phyloP scores from a whole-genome alignment of 2,113 vertebrate species.

The Phasianus colchicus region DNA sequence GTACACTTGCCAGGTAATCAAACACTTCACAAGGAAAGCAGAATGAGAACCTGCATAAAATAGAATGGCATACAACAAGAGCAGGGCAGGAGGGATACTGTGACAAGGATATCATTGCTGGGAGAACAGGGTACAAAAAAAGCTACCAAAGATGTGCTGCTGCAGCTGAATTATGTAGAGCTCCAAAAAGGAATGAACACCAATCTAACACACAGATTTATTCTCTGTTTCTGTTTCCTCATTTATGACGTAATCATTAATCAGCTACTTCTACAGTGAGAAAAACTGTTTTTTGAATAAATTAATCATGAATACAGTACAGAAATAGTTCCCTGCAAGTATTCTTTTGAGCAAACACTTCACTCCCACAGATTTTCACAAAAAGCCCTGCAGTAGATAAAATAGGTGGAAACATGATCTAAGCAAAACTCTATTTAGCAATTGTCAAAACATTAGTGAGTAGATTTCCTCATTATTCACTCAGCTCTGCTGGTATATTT shows the following conservation, averaged over 20 bases:
- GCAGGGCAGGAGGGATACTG: not conserved
- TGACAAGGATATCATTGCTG: slow-evolving; percentile 16
- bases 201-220: slow-evolving; percentile 10
- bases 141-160: not conserved
- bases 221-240: slow-evolving; percentile 39
- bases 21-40: not conserved
- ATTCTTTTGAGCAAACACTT: slow-evolving; percentile 60
- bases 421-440: slow-evolving; percentile 60
- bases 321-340: slow-evolving; percentile 50
- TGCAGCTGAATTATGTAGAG: slow-evolving; percentile 43
- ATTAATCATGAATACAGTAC: slow-evolving; percentile 53
- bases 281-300: slow-evolving; percentile 47
- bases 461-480: slow-evolving; percentile 50
- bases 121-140: slow-evolving; percentile 16
- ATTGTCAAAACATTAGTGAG: slow-evolving; percentile 53
- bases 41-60: slow-evolving; percentile 8
- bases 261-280: slow-evolving; percentile 41
- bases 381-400: slow-evolving; percentile 39
- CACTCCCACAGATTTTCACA: slow-evolving; percentile 62
- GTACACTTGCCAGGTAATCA: not conserved
- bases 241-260: slow-evolving; percentile 47
- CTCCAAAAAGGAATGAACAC: not conserved
- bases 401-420: slow-evolving; percentile 49
- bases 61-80: not conserved
- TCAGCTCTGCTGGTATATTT: not conserved